Evolutionary conservation across 2,113 vertebrate genomes (phyloP).

Genomic region (Corythornis vintsioides): DNA sequence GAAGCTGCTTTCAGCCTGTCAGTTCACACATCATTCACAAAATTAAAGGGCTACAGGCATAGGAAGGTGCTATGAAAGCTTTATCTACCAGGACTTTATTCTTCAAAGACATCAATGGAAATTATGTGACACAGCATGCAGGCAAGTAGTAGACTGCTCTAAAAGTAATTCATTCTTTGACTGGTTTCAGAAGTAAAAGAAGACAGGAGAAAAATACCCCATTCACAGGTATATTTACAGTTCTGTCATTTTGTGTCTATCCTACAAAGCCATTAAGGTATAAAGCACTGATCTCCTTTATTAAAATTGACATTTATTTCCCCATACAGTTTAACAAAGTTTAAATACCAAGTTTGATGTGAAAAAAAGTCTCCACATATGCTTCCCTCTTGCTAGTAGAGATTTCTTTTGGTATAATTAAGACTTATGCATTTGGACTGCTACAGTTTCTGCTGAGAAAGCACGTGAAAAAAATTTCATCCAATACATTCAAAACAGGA

Average conservation of each 20-base stretch:
- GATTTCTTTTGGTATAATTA: background rate
- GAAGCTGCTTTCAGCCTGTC: background rate
- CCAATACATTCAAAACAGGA: background rate
- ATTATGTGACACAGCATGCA: background rate
- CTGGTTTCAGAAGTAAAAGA: background rate
- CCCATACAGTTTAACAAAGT: background rate
- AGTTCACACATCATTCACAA: background rate
- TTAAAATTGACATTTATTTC: background rate
- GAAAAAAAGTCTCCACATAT: background rate
- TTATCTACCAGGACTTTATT: background rate
- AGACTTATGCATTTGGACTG: background rate
- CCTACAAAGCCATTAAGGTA: background rate
- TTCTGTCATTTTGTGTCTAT: background rate
- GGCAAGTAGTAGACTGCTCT: background rate
- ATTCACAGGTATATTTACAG: background rate
- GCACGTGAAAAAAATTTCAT: background rate
- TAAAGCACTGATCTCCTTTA: background rate
- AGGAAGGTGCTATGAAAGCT: background rate
- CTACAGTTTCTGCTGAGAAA: conserved; percentile 5
- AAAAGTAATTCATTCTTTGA: background rate
- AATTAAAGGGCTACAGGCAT: background rate
- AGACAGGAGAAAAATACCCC: background rate
- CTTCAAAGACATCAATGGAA: background rate
- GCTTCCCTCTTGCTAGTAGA: background rate
- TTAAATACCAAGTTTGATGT: background rate